Conservation (phyloP, 2,797 vertebrate genomes). For the Eulemur coronatus region DNA sequence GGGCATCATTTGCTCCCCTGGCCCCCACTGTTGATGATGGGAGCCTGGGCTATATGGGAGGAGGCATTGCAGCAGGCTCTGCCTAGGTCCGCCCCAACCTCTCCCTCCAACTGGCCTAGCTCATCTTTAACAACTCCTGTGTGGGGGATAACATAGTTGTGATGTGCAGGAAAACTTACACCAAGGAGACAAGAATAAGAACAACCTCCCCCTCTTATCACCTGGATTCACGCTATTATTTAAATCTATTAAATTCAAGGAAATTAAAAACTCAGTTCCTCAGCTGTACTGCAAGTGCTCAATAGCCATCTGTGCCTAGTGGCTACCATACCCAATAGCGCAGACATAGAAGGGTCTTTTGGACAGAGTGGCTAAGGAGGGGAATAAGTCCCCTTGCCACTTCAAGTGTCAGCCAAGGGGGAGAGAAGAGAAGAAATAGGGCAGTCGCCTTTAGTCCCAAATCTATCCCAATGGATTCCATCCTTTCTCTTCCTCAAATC, state of each 20-base stretch:
- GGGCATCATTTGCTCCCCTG: background rate
- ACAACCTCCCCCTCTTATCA: background rate
- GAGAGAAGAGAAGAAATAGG: background rate
- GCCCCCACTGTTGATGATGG: background rate
- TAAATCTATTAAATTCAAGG: background rate
- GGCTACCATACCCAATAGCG: background rate
- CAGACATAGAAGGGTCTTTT: background rate
- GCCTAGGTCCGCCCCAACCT: too few relatives aligned
- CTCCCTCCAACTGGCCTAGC: background rate
- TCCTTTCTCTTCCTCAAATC: background rate
- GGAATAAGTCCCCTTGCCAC: background rate
- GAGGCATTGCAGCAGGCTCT: background rate
- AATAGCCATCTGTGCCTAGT: background rate
- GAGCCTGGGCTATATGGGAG: background rate
- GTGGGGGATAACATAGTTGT: background rate
- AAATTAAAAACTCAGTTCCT: background rate
- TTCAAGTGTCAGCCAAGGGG: background rate
- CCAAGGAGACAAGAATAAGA: background rate
- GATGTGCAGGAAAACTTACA: background rate
- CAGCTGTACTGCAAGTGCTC: background rate
- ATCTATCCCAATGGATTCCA: background rate
- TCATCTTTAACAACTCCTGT: background rate
- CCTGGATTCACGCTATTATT: background rate
- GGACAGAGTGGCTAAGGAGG: background rate
- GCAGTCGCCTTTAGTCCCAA: background rate